These are phyloP conservation scores for Pampus argenteus DNA, from an alignment of 2,797 vertebrate species.

Conservation along the genomic window DNA sequence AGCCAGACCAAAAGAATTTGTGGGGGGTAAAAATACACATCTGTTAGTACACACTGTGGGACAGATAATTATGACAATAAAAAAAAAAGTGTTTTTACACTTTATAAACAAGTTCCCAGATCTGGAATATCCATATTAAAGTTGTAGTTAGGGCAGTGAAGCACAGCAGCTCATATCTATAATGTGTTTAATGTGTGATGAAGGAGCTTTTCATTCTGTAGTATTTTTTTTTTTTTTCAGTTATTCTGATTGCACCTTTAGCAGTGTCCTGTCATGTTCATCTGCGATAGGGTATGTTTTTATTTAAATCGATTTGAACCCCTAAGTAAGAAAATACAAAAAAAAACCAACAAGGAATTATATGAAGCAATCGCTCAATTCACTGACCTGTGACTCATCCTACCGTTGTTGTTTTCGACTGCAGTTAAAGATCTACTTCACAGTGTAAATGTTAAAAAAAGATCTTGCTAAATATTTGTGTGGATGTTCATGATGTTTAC, in stretches of 20 bases:
- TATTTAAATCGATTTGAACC: slow-evolving; percentile 13
- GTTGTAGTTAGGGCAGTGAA: background rate
- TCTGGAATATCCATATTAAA: slow-evolving; percentile 13
- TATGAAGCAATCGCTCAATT: background rate
- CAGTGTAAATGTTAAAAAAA: slow-evolving; percentile 28
- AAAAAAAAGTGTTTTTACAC: background rate
- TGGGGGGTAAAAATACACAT: slow-evolving; percentile 18
- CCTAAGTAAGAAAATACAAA: background rate
- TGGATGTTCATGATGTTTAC: slow-evolving; percentile 42
- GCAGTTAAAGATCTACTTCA: slow-evolving; percentile 17
- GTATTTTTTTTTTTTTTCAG: slow-evolving; percentile 8
- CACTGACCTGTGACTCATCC: background rate
- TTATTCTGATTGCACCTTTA: slow-evolving; percentile 1
- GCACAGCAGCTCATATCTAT: background rate
- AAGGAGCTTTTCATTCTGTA: background rate
- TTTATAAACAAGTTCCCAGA: background rate
- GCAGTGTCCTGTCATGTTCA: slow-evolving; percentile 3
- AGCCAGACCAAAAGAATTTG: slow-evolving; percentile 10
- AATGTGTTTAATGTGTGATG: slow-evolving; percentile 4
- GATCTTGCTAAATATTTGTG: slow-evolving; percentile 22
- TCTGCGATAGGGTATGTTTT: slow-evolving; percentile 13
- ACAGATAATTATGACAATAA: slow-evolving; percentile 13
- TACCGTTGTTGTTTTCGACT: background rate
- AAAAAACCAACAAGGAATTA: slow-evolving; percentile 1
- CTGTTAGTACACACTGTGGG: slow-evolving; percentile 5